phyloP scores from a whole-genome alignment of 2,888 invertebrate species.

The Mesorhabditis belari region DNA sequence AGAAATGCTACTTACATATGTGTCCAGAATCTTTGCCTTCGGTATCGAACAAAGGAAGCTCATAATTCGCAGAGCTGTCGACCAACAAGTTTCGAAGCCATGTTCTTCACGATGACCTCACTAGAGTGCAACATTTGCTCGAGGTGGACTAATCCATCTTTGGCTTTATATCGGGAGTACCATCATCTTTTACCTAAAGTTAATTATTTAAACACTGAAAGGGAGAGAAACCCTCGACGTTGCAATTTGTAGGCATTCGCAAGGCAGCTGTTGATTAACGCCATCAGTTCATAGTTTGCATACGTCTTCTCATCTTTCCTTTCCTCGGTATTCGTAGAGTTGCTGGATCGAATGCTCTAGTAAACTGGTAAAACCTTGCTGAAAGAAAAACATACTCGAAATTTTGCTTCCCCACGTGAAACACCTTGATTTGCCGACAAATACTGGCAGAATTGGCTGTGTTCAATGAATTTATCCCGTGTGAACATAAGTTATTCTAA shows the following conservation, averaged over 20 bases:
- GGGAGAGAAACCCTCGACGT: no score
- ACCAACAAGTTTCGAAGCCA: not conserved
- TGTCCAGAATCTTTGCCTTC: not conserved
- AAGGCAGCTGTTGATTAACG: not conserved
- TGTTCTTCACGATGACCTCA: not conserved
- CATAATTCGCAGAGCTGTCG: not conserved
- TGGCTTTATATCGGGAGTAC: no score
- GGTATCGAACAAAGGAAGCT: not conserved
- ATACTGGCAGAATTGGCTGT: not conserved
- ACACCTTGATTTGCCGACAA: not conserved
- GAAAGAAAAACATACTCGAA: no score
- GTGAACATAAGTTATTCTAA: no score
- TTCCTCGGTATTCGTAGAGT: no score
- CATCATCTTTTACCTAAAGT: no score
- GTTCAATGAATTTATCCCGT: not conserved
- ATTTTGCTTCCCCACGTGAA: not conserved
- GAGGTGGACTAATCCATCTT: not conserved
- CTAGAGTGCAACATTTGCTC: not conserved
- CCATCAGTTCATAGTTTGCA: not conserved
- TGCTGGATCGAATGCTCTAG: no score
- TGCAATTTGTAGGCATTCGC: not conserved
- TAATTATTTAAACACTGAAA: no score
- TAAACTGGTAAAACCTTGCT: no score
- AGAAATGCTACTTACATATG: not conserved
- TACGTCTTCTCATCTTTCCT: not conserved